A percentile compares a stretch with the other conserved stretches of the same genome.
Evolutionary conservation across 2,888 invertebrate genomes (phyloP).

Genomic region (Rapana venosa): DNA sequence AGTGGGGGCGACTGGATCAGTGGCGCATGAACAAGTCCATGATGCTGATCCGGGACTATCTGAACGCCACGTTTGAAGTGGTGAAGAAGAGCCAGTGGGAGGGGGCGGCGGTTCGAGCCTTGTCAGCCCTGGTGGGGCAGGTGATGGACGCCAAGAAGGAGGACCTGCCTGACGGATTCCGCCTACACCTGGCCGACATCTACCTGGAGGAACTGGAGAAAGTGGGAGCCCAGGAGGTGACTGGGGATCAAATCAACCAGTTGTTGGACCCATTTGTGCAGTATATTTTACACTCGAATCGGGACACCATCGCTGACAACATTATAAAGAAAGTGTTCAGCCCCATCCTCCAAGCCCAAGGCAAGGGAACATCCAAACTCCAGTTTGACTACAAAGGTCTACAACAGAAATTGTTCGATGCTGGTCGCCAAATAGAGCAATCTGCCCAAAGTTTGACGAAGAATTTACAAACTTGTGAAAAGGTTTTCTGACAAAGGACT

Average conservation of each 20-base stretch:
- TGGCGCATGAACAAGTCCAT: slow-evolving; percentile 95
- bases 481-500: neutral
- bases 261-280: no score
- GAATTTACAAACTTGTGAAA: slow-evolving; percentile 35
- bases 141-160: slow-evolving; percentile 79
- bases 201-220: slow-evolving; percentile 93
- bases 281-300: no score
- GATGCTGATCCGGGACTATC: slow-evolving; percentile 82
- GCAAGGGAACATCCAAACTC: no score
- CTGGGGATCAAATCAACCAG: no score
- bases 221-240: slow-evolving; percentile 81
- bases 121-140: slow-evolving; percentile 80
- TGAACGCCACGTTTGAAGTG: slow-evolving; percentile 77
- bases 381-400: slow-evolving; percentile 42
- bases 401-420: slow-evolving; percentile 39
- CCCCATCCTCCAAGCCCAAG: no score
- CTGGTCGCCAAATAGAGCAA: slow-evolving; percentile 21
- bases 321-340: no score
- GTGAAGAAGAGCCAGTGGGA: slow-evolving; percentile 79
- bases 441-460: neutral
- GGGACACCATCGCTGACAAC: no score
- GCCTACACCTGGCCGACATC: slow-evolving; percentile 89
- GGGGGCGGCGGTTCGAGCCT: slow-evolving; percentile 79
- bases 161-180: slow-evolving; percentile 83
- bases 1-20: slow-evolving; percentile 95